Conservation (phyloP, 2,888 invertebrate species). For the Scaeva pyrastri region DNA sequence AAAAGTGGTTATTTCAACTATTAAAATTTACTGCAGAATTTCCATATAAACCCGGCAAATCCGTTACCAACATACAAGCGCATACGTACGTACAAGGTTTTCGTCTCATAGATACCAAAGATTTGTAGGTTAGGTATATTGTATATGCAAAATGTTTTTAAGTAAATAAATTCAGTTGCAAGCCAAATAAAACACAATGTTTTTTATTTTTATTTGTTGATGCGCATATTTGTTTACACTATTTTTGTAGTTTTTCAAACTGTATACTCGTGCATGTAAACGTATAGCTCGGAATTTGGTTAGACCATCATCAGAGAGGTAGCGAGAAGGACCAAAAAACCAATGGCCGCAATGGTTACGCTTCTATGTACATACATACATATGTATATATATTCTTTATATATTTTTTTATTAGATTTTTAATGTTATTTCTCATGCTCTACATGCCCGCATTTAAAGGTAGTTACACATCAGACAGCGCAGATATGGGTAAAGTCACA, state of each 20-base stretch:
- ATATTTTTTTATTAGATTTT: constrained; percentile 12
- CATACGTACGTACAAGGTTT: neutral
- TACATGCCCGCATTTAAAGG: constrained; percentile 18
- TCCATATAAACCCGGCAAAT: too few relatives aligned
- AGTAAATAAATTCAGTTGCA: constrained; percentile 30
- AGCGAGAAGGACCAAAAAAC: neutral
- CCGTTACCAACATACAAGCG: too few relatives aligned
- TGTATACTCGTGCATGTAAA: neutral
- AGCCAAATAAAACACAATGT: constrained; percentile 14
- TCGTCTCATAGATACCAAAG: constrained; percentile 14
- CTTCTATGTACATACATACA: too few relatives aligned
- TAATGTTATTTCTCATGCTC: constrained; percentile 21
- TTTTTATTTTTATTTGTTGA: constrained; percentile 16
- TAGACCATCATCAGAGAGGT: neutral
- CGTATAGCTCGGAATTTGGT: neutral
- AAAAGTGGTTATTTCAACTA: too few relatives aligned
- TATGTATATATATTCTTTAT: neutral
- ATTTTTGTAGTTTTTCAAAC: constrained; percentile 25
- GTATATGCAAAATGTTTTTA: constrained; percentile 30
- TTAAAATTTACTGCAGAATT: too few relatives aligned
- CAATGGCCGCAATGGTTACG: constrained; percentile 26
- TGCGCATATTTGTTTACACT: constrained; percentile 25
- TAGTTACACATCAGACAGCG: constrained; percentile 5
- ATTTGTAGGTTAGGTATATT: too few relatives aligned
- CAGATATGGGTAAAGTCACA: neutral